Base-by-base conservation (phyloP, 1,140 invertebrate species). In the Papilio machaon region DNA sequence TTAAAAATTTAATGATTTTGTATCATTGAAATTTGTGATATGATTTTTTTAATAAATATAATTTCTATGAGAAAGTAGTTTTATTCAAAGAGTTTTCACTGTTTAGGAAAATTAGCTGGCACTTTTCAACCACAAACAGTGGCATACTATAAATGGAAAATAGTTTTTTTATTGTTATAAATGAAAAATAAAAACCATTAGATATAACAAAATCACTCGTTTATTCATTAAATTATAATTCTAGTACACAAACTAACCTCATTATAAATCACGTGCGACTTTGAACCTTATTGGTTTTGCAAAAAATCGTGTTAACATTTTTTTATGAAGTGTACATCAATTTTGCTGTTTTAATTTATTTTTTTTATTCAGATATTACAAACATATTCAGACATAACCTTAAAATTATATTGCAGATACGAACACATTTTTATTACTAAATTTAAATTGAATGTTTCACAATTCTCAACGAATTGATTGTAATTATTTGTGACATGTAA, bases 11-110 rank as follows among this genome's bases (percentile, higher is more conserved):
- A 47, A 70, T 79, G 19, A 38, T 70, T 2, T 35, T 78, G 19
- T 78, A 81, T 70, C 17, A 79, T 46, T 58, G 75, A 23, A 54
- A 58, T 35, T 77, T 78, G 76, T 79, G 77, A 67, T 64, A 79
- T 79, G 67, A 47, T 64, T 64, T 46, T 78, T 79, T 79, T 13
- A 64, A 64, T 49, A 64, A 79, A 79, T 52, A 54, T 64, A 46
- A 79, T 46, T 79, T 79, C 54, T 79, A 77, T 64, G 77, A 46
- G 67, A 35, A 35, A 15, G 9, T 8, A 15, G 9, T 70, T n/a
- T 79, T 77, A 35, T 76, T 58, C 1, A 19, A n/a, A 17, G 49
- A 52, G 6, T 52, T 52, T 52, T 52, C 5, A 52, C 49, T 52
- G 15, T 52, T 52, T 15, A 52, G 5, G 0, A 58, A 2, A 58